Conservation (phyloP, 2,113 vertebrate genomes). For the Scophthalmus maximus region DNA sequence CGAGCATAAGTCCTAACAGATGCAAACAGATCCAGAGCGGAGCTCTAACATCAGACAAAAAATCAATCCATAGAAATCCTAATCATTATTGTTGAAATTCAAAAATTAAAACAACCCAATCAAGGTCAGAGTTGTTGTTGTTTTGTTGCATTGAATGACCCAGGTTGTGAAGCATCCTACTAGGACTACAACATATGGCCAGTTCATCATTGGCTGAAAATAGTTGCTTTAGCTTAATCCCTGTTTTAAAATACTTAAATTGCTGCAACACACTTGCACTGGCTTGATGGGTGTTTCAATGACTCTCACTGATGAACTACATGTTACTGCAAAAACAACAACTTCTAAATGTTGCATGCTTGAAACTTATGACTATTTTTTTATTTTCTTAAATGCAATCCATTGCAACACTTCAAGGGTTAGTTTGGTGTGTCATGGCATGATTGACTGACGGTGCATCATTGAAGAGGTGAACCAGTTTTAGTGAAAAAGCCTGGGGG, state of each 20-base stretch:
- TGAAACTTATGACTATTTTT: not conserved
- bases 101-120: no score
- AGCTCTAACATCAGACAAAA: not conserved
- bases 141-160: not conserved
- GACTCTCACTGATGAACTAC: not conserved
- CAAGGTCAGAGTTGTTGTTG: not conserved
- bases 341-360: not conserved
- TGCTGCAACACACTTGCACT: no score
- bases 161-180: not conserved
- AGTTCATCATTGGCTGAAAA: conserved; percentile 7
- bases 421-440: conserved; percentile 11
- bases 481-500: conserved; percentile 9
- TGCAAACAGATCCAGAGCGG: not conserved
- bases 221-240: conserved; percentile 16
- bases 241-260: not conserved
- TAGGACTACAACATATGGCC: conserved; percentile 7
- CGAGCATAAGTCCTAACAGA: no score
- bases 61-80: not conserved
- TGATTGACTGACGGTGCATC: conserved; percentile 32
- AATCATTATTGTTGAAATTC: not conserved
- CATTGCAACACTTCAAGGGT: conserved; percentile 26
- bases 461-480: conserved; percentile 41
- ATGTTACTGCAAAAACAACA: not conserved
- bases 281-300: not conserved
- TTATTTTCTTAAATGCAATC: conserved; percentile 13